Base-by-base conservation (phyloP, 2,888 invertebrate genomes). In the Poecilobothrus nobilitatus region DNA sequence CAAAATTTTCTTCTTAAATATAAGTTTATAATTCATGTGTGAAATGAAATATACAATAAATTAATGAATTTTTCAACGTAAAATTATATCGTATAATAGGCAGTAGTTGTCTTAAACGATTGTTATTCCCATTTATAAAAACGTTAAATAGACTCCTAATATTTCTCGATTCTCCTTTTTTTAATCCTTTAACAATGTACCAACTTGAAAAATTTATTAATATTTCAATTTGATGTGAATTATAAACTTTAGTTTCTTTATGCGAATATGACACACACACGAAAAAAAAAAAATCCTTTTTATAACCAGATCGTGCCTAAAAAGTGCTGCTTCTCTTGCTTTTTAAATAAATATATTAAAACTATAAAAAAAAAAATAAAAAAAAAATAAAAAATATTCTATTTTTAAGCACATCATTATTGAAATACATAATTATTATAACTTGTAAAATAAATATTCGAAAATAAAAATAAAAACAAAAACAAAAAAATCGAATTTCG, bases 271-370 rank as follows among this genome's bases (percentile, higher is more conserved):
- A 53, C 53, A 53, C n/a, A 18, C 53, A 18, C 53, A 8, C n/a
- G n/a, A n/a, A 41, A 41, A 41, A 41, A 41, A 41, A 3, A 41
- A 27, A 27, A 4, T 27, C 41, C 21, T 22, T 53, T 67, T 21
- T 53, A 53, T 67, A 63, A 66, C 70, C 70, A 68, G 67, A 67
- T 70, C 67, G 70, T 70, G 70, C 70, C 70, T 70, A 68, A 65
- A 18, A 33, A 33, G 34, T 65, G 41, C 41, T 63, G 67, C 68
- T 68, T 68, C 20, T 66, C 53, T 61, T 65, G 41, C 63, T 27
- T 63, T 15, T 27, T 27, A 27, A 4, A 27, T 27, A 27, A 27
- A 27, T 4, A 27, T 27, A 27, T 22, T 66, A 63, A 53, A 53
- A 41, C n/a, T 22, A 64, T 27, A 15, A 63, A 66, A 66, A 63